These are phyloP conservation scores for Drosophila percnosoma DNA, from an alignment of 2,888 invertebrate genomes.

Conservation along the genomic window DNA sequence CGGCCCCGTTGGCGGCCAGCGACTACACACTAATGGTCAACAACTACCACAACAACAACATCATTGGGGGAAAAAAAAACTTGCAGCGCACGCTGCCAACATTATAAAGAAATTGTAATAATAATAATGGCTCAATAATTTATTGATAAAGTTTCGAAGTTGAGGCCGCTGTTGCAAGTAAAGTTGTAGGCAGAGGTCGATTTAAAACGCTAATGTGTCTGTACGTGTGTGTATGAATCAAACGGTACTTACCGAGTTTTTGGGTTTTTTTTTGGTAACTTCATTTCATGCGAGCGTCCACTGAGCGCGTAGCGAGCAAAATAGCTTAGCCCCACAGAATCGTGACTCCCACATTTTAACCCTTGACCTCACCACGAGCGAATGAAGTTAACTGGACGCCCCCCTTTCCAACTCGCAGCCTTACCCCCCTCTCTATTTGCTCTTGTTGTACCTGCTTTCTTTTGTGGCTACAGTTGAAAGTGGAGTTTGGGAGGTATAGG, in stretches of 20 bases:
- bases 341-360: constrained; percentile 85
- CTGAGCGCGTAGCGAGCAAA: constrained; percentile 64
- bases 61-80: constrained; percentile 18
- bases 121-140: constrained; percentile 82
- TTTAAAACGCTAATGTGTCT: constrained; percentile 56
- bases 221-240: constrained; percentile 51
- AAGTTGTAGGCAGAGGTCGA: constrained; percentile 69
- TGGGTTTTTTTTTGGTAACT: constrained; percentile 74
- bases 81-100: constrained; percentile 74
- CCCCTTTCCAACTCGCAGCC: neutral
- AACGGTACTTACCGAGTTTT: constrained; percentile 73
- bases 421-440: constrained; percentile 43
- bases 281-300: constrained; percentile 70
- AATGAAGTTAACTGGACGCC: constrained; percentile 68
- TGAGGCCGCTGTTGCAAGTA: constrained; percentile 40
- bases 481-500: neutral
- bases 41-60: constrained; percentile 48
- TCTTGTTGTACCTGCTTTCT: constrained; percentile 68
- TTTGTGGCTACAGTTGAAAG: constrained; percentile 22
- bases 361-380: constrained; percentile 83
- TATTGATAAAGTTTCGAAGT: constrained; percentile 74
- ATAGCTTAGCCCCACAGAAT: constrained; percentile 71
- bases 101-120: constrained; percentile 82
- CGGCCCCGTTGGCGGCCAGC: constrained; percentile 72
- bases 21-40: constrained; percentile 75